A percentile compares a stretch with the other conserved stretches of the same genome.
phyloP scores from a whole-genome alignment of 2,797 vertebrate genomes.

The Thunnus albacares region DNA sequence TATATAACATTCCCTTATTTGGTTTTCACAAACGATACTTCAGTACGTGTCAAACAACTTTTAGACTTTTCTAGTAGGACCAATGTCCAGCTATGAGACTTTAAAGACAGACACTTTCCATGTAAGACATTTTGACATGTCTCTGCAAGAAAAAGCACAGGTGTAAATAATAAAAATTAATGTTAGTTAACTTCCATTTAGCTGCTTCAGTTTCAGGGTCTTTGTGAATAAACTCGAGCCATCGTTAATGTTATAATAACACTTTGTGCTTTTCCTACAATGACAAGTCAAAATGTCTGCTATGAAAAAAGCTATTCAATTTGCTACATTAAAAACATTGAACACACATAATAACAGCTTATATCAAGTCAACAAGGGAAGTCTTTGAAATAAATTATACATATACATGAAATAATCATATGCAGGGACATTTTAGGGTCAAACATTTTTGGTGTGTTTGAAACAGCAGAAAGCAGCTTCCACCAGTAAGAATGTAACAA shows the following conservation, averaged over 20 bases:
- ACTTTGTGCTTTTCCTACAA: background rate
- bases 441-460: background rate
- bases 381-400: background rate
- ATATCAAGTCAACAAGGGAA: no score
- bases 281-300: background rate
- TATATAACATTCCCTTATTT: background rate
- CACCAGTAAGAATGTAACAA: slow-evolving; percentile 44
- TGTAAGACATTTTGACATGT: background rate
- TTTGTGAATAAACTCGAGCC: no score
- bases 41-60: background rate
- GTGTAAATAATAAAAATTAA: no score
- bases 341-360: no score
- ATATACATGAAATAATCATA: no score
- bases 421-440: rapidly evolving
- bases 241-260: background rate
- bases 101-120: no score
- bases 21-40: background rate
- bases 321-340: background rate
- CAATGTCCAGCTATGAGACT: background rate
- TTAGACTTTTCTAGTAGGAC: no score
- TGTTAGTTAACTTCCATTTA: no score
- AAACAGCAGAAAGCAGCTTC: background rate
- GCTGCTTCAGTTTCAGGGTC: background rate
- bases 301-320: no score
- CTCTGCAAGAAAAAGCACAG: no score